A percentile compares a stretch with the other conserved stretches of the same genome.
Evolutionary conservation across 1,140 invertebrate species (phyloP).

Genomic region (Eurosta solidaginis): DNA sequence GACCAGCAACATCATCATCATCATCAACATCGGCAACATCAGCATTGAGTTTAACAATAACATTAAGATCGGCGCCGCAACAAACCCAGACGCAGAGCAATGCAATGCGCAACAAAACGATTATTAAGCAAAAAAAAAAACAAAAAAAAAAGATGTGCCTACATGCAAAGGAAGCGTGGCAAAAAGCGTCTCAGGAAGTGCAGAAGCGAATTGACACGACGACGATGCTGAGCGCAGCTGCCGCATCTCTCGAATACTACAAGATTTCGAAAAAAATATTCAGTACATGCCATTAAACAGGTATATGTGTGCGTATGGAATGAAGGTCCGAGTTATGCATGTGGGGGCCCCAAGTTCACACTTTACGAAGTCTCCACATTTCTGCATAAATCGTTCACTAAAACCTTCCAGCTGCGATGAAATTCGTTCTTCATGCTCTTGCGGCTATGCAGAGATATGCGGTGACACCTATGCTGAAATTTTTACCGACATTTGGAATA

Average conservation of each 20-base stretch:
- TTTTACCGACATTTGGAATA: too few relatives aligned
- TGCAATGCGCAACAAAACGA: constrained; percentile 55
- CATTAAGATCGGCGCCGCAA: constrained; percentile 31
- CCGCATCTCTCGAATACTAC: constrained; percentile 10
- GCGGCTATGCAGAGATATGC: too few relatives aligned
- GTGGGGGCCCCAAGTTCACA: too few relatives aligned
- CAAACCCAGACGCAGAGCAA: constrained; percentile 53
- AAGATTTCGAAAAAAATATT: neutral
- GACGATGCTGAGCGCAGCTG: constrained; percentile 40
- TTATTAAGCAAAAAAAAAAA: constrained; percentile 38
- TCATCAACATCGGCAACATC: neutral
- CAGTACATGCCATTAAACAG: neutral
- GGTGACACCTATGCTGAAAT: too few relatives aligned
- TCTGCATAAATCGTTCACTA: too few relatives aligned
- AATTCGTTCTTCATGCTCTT: too few relatives aligned
- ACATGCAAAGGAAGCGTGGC: constrained; percentile 36
- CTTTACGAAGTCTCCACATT: too few relatives aligned
- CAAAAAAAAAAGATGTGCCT: too few relatives aligned
- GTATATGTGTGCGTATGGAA: neutral
- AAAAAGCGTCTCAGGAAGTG: constrained; percentile 16
- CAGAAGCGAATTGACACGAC: constrained; percentile 23
- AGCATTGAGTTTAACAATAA: constrained; percentile 17
- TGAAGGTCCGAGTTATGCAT: too few relatives aligned
- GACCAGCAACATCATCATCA: neutral
- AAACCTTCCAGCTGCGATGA: too few relatives aligned